Base-by-base conservation (phyloP, 2,113 vertebrate genomes). In the Patagioenas fasciata region DNA sequence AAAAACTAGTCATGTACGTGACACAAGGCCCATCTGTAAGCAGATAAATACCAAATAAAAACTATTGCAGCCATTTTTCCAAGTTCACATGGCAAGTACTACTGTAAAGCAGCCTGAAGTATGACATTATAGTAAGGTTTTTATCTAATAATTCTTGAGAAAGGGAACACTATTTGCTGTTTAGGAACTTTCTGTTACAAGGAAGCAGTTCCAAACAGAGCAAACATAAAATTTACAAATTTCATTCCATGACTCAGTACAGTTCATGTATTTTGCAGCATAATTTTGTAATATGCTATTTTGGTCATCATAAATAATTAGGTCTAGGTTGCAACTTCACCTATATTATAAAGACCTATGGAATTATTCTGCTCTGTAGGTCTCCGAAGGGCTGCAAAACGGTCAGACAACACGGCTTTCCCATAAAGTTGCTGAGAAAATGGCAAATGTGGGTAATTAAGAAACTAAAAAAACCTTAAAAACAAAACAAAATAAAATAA, bases 331-430 rank as follows among this genome's bases (percentile, higher is more conserved):
- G 20, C 36, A 38, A 23, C 31, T 72, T 64, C 10, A 8, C 19
- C 36, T 77, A 2, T 0, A 1, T 54, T 24, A 71, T 6, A 54
- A 66, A 72, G 72, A 14, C 70, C 25, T 54, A 0, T 5, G 29
- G 50, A 70, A 75, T 21, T 58, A 50, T 7, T 48, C 56, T 82
- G 32, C 74, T 56, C 38, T 26, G 11, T 20, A 60, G 5, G 16
- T 85, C 47, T 47, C 66, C 7, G 24, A 62, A 53, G 15, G 5
- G 21, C 3, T 85, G n/a, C 21, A 13, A 94, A 71, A 74, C 11
- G 9, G 10, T 53, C 56, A 62, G n/a, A 2, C 36, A 79, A 42
- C 42, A 32, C 3, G 5, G 6, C 60, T 74, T 40, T 32, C 47
- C 24, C 34, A 5, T 24, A 15, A 79, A 74, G 26, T 2, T 67